These are phyloP conservation scores for Microtus ochrogaster DNA, from an alignment of 2,113 vertebrate species.

Conservation along the genomic window DNA sequence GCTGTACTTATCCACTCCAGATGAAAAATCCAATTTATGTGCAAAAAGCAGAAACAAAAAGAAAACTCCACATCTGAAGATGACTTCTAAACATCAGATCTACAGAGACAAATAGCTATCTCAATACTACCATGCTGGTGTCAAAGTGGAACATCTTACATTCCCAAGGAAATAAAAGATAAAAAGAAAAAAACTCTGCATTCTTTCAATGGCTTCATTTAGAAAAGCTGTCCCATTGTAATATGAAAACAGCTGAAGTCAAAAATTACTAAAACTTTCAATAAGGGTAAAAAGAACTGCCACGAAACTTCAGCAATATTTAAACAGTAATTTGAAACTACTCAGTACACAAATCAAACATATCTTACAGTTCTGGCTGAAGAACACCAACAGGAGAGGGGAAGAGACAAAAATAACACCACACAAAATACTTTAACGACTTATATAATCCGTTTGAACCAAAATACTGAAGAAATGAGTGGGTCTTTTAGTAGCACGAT, in stretches of 20 bases:
- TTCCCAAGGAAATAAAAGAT: constrained; percentile 77
- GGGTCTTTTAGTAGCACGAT: constrained; percentile 37
- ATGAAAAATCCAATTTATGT: constrained; percentile 79
- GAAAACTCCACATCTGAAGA: constrained; percentile 18
- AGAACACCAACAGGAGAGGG: constrained; percentile 38
- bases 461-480: constrained; percentile 61
- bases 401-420: constrained; percentile 21
- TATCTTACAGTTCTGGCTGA: constrained; percentile 64
- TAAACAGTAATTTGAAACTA: constrained; percentile 75
- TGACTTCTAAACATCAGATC: background rate
- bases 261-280: constrained; percentile 75
- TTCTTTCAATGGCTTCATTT: constrained; percentile 82
- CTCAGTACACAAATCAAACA: constrained; percentile 64
- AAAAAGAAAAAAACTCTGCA: constrained; percentile 78
- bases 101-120: constrained; percentile 83
- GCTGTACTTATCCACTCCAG: constrained; percentile 76
- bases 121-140: constrained; percentile 80
- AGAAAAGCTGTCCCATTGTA: constrained; percentile 77
- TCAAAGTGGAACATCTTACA: constrained; percentile 77
- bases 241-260: constrained; percentile 33
- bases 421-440: constrained; percentile 66
- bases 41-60: constrained; percentile 56
- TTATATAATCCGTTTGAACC: constrained; percentile 77
- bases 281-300: constrained; percentile 69
- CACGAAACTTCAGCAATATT: constrained; percentile 80